phyloP scores from a whole-genome alignment of 1,140 invertebrate species.

The Apolygus lucorum region DNA sequence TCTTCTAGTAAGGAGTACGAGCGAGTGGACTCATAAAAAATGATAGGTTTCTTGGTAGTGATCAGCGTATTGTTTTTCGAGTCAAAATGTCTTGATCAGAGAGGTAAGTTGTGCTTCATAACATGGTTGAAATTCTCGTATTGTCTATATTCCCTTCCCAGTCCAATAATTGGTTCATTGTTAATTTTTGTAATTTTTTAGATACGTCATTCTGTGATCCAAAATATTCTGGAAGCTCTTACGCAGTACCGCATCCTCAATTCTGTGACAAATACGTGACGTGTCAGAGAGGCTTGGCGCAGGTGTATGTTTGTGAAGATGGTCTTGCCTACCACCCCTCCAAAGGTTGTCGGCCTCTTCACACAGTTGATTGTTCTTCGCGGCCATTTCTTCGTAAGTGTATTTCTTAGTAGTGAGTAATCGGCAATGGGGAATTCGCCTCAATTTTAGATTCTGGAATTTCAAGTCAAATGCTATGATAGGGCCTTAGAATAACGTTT shows the following conservation, averaged over 20 bases:
- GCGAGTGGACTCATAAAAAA: not conserved
- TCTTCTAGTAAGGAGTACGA: too few relatives aligned
- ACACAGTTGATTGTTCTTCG: conserved; percentile 31
- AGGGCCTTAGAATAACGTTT: too few relatives aligned
- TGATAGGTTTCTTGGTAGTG: not conserved
- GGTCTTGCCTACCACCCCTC: conserved; percentile 31
- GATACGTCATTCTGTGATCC: conserved; percentile 28
- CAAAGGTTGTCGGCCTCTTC: conserved; percentile 31
- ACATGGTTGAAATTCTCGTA: not conserved
- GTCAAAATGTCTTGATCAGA: not conserved
- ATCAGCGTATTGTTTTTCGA: not conserved
- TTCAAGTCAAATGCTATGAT: too few relatives aligned
- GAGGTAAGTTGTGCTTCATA: not conserved
- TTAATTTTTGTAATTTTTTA: not conserved
- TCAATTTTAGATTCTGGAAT: too few relatives aligned
- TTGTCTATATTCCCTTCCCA: not conserved
- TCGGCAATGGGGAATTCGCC: too few relatives aligned
- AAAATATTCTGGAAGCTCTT: conserved; percentile 22
- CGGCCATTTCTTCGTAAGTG: conserved; percentile 32
- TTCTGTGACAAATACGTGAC: conserved; percentile 32
- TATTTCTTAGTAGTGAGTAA: too few relatives aligned
- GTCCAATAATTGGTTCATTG: not conserved
- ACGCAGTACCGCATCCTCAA: conserved; percentile 27
- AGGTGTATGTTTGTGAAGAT: conserved; percentile 32
- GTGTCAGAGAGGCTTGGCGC: conserved; percentile 28